These are phyloP conservation scores for Rhagologus leucostigma DNA, from an alignment of 2,113 vertebrate species.

Conservation along the genomic window DNA sequence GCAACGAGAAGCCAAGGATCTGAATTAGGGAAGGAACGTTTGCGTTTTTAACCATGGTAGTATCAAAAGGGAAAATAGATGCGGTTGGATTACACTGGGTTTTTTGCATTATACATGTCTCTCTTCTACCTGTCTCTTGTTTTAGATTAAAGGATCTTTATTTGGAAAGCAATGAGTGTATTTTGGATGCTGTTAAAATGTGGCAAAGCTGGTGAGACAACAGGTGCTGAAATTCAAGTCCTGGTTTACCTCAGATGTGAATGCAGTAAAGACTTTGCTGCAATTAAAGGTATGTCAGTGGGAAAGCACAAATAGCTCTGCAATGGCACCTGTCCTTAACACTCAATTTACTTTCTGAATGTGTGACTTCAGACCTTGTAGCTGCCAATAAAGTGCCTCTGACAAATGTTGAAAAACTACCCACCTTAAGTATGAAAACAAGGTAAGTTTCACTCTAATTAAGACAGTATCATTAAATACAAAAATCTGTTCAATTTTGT, in stretches of 20 bases:
- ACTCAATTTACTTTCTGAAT: neutral
- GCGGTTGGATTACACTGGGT: neutral
- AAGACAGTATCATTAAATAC: neutral
- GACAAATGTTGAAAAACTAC: fast-evolving
- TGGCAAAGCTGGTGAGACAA: neutral
- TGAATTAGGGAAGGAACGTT: neutral
- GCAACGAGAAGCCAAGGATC: neutral
- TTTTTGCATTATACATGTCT: neutral
- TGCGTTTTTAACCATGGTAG: neutral
- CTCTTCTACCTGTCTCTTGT: neutral
- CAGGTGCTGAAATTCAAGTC: neutral
- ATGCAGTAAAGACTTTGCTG: neutral
- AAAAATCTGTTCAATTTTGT: neutral
- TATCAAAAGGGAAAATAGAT: neutral
- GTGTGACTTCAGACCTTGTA: neutral
- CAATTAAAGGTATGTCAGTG: neutral
- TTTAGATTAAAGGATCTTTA: neutral
- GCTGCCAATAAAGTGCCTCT: neutral
- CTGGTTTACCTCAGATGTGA: neutral
- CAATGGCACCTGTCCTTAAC: neutral
- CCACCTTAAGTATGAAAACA: neutral
- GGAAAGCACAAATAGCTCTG: neutral
- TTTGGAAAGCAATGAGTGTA: neutral
- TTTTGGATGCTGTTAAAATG: neutral
- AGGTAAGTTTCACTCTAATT: neutral